Percentiles rank a stretch among this genome's conserved stretches.
phyloP scores from a whole-genome alignment of 2,113 vertebrate genomes.

The Periophthalmus modestus region DNA sequence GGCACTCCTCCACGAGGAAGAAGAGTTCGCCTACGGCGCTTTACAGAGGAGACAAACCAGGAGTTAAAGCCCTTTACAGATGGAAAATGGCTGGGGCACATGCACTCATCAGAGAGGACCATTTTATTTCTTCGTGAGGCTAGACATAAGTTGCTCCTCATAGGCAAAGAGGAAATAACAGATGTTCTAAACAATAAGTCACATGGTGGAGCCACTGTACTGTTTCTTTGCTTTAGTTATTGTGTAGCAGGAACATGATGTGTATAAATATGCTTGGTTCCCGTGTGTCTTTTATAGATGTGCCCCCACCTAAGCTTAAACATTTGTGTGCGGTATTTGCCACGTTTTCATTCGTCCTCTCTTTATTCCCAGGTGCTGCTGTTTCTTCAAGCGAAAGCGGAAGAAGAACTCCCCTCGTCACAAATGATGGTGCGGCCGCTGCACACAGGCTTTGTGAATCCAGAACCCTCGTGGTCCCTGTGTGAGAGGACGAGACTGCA shows the following conservation, averaged over 20 bases:
- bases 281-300: not conserved
- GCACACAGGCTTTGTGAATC: constrained; percentile 52
- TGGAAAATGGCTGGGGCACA: too few species aligned
- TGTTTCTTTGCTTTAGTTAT: not conserved
- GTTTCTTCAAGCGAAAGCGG: constrained; percentile 99
- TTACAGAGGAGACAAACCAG: too few species aligned
- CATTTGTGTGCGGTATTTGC: not conserved
- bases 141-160: not conserved
- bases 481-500: constrained; percentile 45
- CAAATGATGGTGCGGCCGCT: constrained; percentile 84
- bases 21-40: too few species aligned
- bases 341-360: constrained; percentile 10
- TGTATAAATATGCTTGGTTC: not conserved
- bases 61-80: too few species aligned
- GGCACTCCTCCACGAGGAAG: not conserved
- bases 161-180: not conserved
- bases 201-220: not conserved
- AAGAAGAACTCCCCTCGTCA: constrained; percentile 96
- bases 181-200: not conserved
- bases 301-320: not conserved
- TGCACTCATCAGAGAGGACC: too few species aligned
- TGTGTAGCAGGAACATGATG: not conserved
- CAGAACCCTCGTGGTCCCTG: constrained; percentile 56
- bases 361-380: constrained; percentile 92
- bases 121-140: too few species aligned